Conservation (phyloP, 2,113 vertebrate species). For the Cyanocitta stelleri region DNA sequence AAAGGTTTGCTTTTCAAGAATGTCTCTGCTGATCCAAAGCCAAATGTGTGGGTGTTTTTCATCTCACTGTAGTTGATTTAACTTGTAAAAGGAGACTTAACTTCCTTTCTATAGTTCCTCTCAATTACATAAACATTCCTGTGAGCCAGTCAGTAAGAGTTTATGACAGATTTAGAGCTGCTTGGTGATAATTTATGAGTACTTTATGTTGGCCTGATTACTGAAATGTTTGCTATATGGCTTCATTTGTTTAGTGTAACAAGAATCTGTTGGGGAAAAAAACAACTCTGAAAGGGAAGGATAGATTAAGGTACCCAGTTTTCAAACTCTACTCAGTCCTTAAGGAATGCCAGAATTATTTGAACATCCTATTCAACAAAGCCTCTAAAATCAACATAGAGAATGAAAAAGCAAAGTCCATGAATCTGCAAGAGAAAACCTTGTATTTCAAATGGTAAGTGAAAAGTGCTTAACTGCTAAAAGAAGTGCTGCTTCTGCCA, state of each 20-base stretch:
- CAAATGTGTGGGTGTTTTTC: slow-evolving; percentile 28
- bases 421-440: neutral
- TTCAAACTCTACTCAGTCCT: neutral
- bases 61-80: neutral
- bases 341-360: neutral
- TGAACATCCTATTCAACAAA: neutral
- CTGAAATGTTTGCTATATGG: neutral
- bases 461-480: neutral
- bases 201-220: slow-evolving; percentile 34
- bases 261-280: neutral
- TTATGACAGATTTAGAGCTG: slow-evolving; percentile 52
- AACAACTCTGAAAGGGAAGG: neutral
- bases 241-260: neutral
- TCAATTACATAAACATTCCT: slow-evolving; percentile 48
- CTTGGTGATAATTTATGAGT: slow-evolving; percentile 44
- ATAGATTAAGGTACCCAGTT: neutral
- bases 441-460: neutral
- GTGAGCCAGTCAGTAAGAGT: slow-evolving; percentile 5
- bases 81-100: slow-evolving; percentile 27
- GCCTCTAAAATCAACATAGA: neutral
- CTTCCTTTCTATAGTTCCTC: slow-evolving; percentile 17
- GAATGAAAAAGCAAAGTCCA: neutral
- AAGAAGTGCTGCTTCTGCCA: neutral
- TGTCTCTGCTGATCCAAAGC: neutral
- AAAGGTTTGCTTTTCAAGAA: slow-evolving; percentile 28